phyloP scores from a whole-genome alignment of 2,888 invertebrate genomes.

The Caenorhabditis sinica region DNA sequence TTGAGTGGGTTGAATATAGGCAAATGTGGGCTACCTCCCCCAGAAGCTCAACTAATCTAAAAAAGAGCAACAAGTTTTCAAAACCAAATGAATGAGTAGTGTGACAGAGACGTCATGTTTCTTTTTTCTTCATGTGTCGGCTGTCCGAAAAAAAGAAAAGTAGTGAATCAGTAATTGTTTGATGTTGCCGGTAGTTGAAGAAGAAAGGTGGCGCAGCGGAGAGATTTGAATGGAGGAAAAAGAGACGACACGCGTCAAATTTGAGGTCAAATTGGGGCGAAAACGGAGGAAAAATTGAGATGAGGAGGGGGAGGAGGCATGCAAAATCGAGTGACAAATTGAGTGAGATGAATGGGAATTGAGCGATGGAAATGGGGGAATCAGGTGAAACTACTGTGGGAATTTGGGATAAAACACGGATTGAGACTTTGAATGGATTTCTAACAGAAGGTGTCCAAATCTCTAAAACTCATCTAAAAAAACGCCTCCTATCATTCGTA shows the following conservation, averaged over 20 bases:
- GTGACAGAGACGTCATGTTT: constrained; percentile 35
- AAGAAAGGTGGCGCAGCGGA: constrained; percentile 21
- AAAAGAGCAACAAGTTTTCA: not conserved
- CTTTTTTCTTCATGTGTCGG: constrained; percentile 14
- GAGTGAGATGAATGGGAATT: constrained; percentile 41
- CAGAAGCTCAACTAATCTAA: not conserved
- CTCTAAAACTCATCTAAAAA: too few relatives aligned
- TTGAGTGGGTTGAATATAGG: too few relatives aligned
- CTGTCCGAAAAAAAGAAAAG: constrained; percentile 30
- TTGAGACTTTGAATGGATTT: not conserved
- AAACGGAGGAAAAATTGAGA: constrained; percentile 25
- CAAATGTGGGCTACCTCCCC: not conserved
- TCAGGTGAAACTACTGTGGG: constrained; percentile 23
- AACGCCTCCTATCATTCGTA: not conserved
- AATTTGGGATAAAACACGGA: not conserved
- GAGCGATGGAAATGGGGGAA: not conserved
- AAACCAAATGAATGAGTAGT: not conserved
- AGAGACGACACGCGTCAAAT: constrained; percentile 55
- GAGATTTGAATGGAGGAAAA: constrained; percentile 52
- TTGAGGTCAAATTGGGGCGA: constrained; percentile 63
- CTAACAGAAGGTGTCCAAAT: too few relatives aligned
- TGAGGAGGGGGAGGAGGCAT: constrained; percentile 1
- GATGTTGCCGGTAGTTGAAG: constrained; percentile 60
- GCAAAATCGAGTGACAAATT: constrained; percentile 51
- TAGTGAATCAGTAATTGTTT: constrained; percentile 55